phyloP scores from a whole-genome alignment of 2,888 invertebrate genomes.

The Ceratothoa steindachneri region DNA sequence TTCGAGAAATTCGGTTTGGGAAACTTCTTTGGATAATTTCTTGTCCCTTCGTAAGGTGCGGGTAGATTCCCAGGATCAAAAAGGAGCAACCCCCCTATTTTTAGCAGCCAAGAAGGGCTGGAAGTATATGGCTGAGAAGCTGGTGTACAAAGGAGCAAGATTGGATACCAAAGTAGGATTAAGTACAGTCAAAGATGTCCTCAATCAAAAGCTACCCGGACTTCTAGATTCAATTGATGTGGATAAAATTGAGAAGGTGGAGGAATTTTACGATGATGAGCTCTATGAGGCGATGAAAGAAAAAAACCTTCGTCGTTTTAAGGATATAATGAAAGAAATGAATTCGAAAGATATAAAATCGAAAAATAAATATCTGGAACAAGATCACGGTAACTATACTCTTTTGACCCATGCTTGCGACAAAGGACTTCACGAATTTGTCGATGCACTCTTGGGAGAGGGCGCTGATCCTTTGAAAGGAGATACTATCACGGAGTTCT shows the following conservation, averaged over 20 bases:
- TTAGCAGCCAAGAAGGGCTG: conserved; percentile 41
- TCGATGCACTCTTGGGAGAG: conserved; percentile 59
- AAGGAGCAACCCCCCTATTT: conserved; percentile 29
- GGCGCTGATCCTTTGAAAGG: conserved; percentile 62
- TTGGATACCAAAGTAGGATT: conserved; percentile 23
- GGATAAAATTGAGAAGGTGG: conserved; percentile 25
- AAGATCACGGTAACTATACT: conserved; percentile 35
- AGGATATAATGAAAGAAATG: conserved; percentile 23
- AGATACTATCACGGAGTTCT: conserved; percentile 24
- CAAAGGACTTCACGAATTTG: conserved; percentile 55
- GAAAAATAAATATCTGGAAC: conserved; percentile 26
- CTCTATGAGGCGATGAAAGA: conserved; percentile 33
- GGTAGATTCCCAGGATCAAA: conserved; percentile 31
- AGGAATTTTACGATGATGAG: conserved; percentile 30
- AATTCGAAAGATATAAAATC: conserved; percentile 1
- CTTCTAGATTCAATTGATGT: conserved; percentile 30
- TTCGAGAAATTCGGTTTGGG: too few relatives aligned
- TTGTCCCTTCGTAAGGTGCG: conserved; percentile 26
- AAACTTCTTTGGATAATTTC: conserved; percentile 27
- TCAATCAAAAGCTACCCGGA: conserved; percentile 23
- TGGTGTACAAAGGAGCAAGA: conserved; percentile 39
- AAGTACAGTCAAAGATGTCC: conserved; percentile 33
- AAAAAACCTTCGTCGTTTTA: conserved; percentile 24
- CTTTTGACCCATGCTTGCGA: conserved; percentile 46
- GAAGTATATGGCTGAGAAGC: conserved; percentile 26